phyloP scores from a whole-genome alignment of 2,888 invertebrate species.

The Meghimatium bilineatum region DNA sequence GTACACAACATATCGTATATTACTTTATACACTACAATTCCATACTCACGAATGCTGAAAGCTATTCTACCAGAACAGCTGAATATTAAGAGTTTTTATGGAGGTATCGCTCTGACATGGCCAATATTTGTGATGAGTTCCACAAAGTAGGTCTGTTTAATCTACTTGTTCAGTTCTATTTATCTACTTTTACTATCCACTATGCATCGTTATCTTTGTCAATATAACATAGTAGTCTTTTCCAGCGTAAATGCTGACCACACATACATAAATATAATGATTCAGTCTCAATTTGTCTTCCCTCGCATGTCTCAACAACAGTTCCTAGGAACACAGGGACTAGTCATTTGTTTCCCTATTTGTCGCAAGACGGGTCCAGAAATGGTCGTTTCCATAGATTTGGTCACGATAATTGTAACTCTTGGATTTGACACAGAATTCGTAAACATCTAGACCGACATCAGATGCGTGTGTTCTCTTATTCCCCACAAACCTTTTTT shows the following conservation, averaged over 20 bases:
- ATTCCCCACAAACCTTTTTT: neutral
- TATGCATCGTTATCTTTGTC: too few relatives aligned
- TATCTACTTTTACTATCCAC: too few relatives aligned
- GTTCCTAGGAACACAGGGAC: neutral
- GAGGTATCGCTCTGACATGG: too few relatives aligned
- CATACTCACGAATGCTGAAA: too few relatives aligned
- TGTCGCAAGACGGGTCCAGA: neutral
- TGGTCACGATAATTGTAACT: conserved; percentile 1
- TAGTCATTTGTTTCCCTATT: neutral
- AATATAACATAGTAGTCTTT: neutral
- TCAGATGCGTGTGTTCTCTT: neutral
- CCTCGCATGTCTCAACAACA: neutral
- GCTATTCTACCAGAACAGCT: too few relatives aligned
- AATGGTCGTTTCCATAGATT: neutral
- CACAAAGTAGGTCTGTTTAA: too few relatives aligned
- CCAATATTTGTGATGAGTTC: too few relatives aligned
- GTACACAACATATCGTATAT: too few relatives aligned
- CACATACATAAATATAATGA: neutral
- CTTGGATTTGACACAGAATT: neutral
- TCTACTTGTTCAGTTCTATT: too few relatives aligned
- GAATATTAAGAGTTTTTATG: too few relatives aligned
- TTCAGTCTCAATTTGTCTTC: neutral
- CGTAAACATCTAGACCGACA: neutral
- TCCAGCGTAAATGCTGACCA: neutral
- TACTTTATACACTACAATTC: too few relatives aligned